A percentile compares a stretch with the other conserved stretches of the same genome.
phyloP scores from a whole-genome alignment of 2,888 invertebrate species.

The Cheilosia soror region DNA sequence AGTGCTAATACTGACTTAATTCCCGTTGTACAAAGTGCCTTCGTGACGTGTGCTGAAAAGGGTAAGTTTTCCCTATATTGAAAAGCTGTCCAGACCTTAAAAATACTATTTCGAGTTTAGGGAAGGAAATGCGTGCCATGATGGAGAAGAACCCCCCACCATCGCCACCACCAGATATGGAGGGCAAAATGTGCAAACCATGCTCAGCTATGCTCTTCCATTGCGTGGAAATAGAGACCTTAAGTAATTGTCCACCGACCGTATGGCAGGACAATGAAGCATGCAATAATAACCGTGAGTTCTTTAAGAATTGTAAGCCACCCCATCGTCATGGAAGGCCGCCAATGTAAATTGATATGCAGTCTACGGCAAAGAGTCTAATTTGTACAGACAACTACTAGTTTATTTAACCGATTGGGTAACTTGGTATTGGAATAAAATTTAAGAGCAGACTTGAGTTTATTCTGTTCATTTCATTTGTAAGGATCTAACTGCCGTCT shows the following conservation, averaged over 20 bases:
- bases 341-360: too few relatives aligned
- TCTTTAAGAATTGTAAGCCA: constrained; percentile 46
- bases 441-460: constrained; percentile 2
- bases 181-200: constrained; percentile 27
- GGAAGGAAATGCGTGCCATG: constrained; percentile 25
- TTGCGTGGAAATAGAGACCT: constrained; percentile 26
- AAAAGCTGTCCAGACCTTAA: neutral
- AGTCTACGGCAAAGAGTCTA: too few relatives aligned
- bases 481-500: too few relatives aligned
- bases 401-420: neutral
- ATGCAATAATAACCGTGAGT: constrained; percentile 50
- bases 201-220: constrained; percentile 38
- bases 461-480: neutral
- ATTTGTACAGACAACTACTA: too few relatives aligned
- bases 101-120: neutral
- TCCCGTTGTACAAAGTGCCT: constrained; percentile 24
- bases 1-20: constrained; percentile 17
- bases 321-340: constrained; percentile 3
- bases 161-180: constrained; percentile 26
- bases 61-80: neutral
- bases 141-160: too few relatives aligned
- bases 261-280: constrained; percentile 53
- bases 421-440: constrained; percentile 18
- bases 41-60: constrained; percentile 26
- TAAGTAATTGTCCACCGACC: constrained; percentile 44